Evolutionary conservation across 2,888 invertebrate species (phyloP).

Genomic region (Eilema depressum): DNA sequence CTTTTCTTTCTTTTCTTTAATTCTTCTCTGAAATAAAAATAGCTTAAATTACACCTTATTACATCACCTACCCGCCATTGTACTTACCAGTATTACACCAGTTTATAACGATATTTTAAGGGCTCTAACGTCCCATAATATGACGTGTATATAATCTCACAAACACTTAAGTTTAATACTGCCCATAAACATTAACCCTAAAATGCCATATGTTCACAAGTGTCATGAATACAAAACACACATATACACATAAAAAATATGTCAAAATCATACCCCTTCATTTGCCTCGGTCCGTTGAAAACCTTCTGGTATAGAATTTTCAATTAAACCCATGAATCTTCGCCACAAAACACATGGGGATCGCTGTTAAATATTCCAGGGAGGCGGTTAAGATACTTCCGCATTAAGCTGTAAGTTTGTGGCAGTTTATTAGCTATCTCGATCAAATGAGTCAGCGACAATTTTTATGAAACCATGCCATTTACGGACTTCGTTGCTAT

Average conservation of each 20-base stretch:
- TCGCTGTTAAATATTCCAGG: slow-evolving; percentile 31
- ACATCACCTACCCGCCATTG: neutral
- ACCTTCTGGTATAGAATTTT: slow-evolving; percentile 46
- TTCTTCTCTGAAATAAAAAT: too few relatives aligned
- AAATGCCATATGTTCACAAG: slow-evolving; percentile 21
- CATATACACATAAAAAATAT: slow-evolving; percentile 18
- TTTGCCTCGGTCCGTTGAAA: slow-evolving; percentile 24
- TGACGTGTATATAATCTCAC: slow-evolving; percentile 6
- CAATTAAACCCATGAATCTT: slow-evolving; percentile 56
- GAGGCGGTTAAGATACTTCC: neutral
- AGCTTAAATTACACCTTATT: too few relatives aligned
- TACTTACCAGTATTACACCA: neutral
- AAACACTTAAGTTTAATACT: slow-evolving; percentile 16
- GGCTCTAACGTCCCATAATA: neutral
- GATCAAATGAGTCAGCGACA: neutral
- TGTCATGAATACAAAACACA: slow-evolving; percentile 24
- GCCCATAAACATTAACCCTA: slow-evolving; percentile 17
- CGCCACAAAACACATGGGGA: slow-evolving; percentile 42
- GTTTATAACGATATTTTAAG: slow-evolving; percentile 5
- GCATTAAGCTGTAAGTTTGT: slow-evolving; percentile 7
- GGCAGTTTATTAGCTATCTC: slow-evolving; percentile 12
- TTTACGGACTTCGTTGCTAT: neutral
- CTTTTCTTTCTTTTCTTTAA: too few relatives aligned
- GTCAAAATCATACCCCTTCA: slow-evolving; percentile 29
- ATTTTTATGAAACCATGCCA: neutral